A percentile compares a stretch with the other conserved stretches of the same genome.
These are phyloP conservation scores for Scophthalmus maximus DNA, from an alignment of 2,113 vertebrate genomes.

Conservation along the genomic window DNA sequence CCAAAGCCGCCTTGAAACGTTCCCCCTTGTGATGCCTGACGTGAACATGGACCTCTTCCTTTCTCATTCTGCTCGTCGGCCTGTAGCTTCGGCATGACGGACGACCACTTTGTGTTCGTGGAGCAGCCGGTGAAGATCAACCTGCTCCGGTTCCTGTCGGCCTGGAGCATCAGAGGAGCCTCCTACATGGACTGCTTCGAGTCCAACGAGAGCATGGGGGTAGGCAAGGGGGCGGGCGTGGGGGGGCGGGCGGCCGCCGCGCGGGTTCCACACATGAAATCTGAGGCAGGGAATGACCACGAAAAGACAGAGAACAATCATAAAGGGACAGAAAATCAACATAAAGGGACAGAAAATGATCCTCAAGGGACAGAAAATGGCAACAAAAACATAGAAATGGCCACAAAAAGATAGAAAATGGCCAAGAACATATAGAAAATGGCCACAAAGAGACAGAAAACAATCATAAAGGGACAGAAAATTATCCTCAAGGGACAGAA, in stretches of 20 bases:
- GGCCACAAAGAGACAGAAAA: too few species aligned
- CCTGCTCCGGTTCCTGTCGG: conserved; percentile 93
- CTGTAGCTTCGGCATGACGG: conserved; percentile 91
- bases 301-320: too few species aligned
- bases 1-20: accelerated
- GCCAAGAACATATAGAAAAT: too few species aligned
- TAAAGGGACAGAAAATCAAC: too few species aligned
- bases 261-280: background rate
- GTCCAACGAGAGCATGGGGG: conserved; percentile 93
- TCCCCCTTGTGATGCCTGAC: background rate
- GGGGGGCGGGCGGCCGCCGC: too few species aligned
- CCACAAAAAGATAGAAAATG: too few species aligned
- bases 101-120: conserved; percentile 95
- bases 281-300: conserved; percentile 17
- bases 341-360: too few species aligned
- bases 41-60: too few species aligned
- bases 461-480: too few species aligned
- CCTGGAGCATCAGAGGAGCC: conserved; percentile 93
- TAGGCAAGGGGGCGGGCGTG: conserved; percentile 45
- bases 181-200: conserved; percentile 99
- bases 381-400: too few species aligned
- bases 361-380: too few species aligned
- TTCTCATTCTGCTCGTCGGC: background rate
- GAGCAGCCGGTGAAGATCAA: conserved; percentile 98
- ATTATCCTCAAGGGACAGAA: too few species aligned